phyloP scores from a whole-genome alignment of 2,113 vertebrate genomes.

The Notothenia rossii region DNA sequence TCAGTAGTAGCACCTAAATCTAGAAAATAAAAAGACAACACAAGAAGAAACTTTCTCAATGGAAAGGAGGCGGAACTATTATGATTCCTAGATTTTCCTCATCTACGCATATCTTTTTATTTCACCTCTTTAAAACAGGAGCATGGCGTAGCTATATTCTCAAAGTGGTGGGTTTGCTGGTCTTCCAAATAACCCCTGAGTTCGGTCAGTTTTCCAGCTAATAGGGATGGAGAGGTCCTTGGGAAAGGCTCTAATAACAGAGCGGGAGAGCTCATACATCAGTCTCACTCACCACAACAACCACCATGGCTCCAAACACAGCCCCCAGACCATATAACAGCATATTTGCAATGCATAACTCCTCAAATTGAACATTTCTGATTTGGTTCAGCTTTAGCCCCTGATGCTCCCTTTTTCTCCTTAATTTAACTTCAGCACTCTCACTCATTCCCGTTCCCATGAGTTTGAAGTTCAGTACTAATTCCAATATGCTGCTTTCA shows the following conservation, averaged over 20 bases:
- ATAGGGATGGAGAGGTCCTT: constrained; percentile 58
- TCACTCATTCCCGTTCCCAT: constrained; percentile 51
- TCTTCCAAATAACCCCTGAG: constrained; percentile 64
- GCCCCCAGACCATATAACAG: constrained; percentile 72
- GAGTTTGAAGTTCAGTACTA: constrained; percentile 38
- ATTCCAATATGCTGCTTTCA: constrained; percentile 57
- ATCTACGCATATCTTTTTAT: constrained; percentile 24
- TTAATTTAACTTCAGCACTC: constrained; percentile 10
- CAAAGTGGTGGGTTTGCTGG: constrained; percentile 50
- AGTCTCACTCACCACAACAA: constrained; percentile 75
- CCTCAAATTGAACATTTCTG: constrained; percentile 70
- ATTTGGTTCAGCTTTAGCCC: constrained; percentile 56
- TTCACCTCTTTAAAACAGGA: constrained; percentile 37
- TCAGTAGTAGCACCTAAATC: background rate
- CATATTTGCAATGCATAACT: constrained; percentile 63
- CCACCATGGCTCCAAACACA: constrained; percentile 73
- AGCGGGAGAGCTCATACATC: constrained; percentile 74
- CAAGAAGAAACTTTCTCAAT: background rate
- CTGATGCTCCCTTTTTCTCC: constrained; percentile 13
- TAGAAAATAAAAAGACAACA: background rate
- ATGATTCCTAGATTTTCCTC: constrained; percentile 19
- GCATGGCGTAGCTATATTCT: constrained; percentile 28
- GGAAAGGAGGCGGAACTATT: constrained; percentile 19
- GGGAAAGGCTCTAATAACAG: constrained; percentile 74
- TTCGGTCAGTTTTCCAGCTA: constrained; percentile 72